Percentiles rank a stretch among this genome's conserved stretches.
These are phyloP conservation scores for Onychostruthus taczanowskii DNA, from an alignment of 2,113 vertebrate genomes.

Conservation along the genomic window DNA sequence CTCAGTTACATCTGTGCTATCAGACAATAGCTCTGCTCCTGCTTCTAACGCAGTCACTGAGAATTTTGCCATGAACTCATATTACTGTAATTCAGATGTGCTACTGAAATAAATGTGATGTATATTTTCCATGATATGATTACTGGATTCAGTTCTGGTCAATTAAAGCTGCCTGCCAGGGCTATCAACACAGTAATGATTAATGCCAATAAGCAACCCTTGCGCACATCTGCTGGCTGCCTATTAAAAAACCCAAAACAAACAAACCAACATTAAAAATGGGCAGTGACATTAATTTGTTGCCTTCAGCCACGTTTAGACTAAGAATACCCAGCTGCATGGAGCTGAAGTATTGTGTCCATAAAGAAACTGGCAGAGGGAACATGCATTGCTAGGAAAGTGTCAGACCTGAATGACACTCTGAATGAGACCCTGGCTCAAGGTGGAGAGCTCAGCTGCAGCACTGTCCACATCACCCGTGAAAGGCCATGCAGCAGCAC, in stretches of 20 bases:
- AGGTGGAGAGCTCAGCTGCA: background rate
- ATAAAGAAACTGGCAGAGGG: background rate
- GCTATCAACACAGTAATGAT: slow-evolving; percentile 47
- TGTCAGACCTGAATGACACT: background rate
- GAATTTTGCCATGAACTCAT: slow-evolving; percentile 10
- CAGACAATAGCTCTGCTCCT: slow-evolving; percentile 8
- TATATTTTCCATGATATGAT: slow-evolving; percentile 54
- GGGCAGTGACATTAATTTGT: background rate
- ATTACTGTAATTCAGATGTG: slow-evolving; percentile 24
- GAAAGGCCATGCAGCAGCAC: background rate
- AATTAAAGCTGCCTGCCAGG: slow-evolving; percentile 40
- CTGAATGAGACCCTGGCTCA: background rate
- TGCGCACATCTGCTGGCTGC: slow-evolving; percentile 32
- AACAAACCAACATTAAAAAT: background rate
- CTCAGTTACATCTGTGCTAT: background rate
- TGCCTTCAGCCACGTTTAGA: background rate
- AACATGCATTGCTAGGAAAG: background rate
- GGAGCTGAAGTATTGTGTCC: background rate
- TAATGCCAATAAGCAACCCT: slow-evolving; percentile 39
- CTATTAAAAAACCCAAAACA: background rate
- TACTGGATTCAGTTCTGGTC: slow-evolving; percentile 61
- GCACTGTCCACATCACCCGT: background rate
- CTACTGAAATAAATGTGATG: slow-evolving; percentile 45
- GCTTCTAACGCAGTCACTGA: background rate
- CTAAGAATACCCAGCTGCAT: background rate